phyloP scores from a whole-genome alignment of 2,113 vertebrate genomes.

The Oreochromis tanganicae region DNA sequence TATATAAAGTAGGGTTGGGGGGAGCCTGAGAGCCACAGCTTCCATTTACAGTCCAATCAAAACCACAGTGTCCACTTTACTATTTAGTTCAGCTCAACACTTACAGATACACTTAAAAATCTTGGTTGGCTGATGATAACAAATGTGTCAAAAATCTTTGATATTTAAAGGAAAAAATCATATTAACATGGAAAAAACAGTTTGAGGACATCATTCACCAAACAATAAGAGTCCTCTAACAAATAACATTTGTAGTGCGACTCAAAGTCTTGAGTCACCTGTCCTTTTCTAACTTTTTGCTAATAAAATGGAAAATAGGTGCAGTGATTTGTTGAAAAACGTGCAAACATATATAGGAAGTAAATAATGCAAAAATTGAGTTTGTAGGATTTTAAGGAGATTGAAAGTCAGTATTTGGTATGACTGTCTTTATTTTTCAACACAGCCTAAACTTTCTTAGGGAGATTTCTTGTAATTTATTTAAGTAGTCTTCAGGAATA shows the following conservation, averaged over 20 bases:
- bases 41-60: conserved; percentile 17
- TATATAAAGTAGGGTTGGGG: neutral
- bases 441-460: neutral
- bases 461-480: neutral
- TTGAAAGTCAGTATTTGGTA: accelerated
- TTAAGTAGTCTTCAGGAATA: neutral
- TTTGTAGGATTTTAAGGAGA: neutral
- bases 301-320: neutral
- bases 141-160: neutral
- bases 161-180: neutral
- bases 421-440: neutral
- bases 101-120: neutral
- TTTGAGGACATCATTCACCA: neutral
- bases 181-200: neutral
- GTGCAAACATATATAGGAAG: neutral
- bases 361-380: neutral
- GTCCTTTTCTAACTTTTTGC: neutral
- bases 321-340: neutral
- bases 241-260: neutral
- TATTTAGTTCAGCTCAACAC: conserved; percentile 25
- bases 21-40: conserved; percentile 6
- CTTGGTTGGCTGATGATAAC: neutral
- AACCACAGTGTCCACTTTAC: conserved; percentile 27
- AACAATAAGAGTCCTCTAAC: neutral
- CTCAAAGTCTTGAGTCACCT: neutral